phyloP scores from a whole-genome alignment of 30 jellyfish, hydroid and myxozoan genomes.

The Sanderia malayensis region DNA sequence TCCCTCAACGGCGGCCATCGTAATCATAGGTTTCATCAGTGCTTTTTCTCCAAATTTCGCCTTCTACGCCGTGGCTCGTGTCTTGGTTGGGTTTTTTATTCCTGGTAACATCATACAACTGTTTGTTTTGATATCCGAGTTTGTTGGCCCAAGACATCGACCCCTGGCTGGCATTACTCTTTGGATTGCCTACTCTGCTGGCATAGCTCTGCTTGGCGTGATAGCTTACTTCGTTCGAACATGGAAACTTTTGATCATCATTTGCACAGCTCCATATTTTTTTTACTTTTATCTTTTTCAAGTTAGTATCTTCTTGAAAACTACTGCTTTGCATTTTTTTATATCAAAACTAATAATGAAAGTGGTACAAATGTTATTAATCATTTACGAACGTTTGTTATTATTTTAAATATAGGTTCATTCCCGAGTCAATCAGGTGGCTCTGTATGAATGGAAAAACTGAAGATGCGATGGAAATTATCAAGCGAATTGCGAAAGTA shows the following conservation, averaged over 20 bases:
- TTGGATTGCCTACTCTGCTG: conserved; percentile 55
- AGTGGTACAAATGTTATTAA: no score
- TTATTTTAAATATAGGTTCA: conserved; percentile 23
- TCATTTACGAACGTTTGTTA: conserved; percentile 23
- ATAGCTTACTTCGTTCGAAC: conserved; percentile 68
- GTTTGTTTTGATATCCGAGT: conserved; percentile 66
- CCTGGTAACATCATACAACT: conserved; percentile 72
- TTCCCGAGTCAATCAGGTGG: conserved; percentile 93
- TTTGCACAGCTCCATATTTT: conserved; percentile 74
- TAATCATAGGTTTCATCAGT: conserved; percentile 46
- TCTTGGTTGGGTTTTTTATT: conserved; percentile 71
- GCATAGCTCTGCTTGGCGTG: conserved; percentile 72
- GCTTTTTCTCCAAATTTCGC: conserved; percentile 70
- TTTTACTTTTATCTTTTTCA: conserved; percentile 52
- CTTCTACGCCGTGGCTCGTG: conserved; percentile 38
- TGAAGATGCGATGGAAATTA: conserved; percentile 70
- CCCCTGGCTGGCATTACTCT: conserved; percentile 79
- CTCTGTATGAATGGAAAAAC: conserved; percentile 57
- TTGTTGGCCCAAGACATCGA: conserved; percentile 80
- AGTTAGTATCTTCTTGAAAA: conserved; percentile 46
- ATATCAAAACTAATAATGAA: no score
- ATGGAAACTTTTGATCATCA: conserved; percentile 75
- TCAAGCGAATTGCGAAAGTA: conserved; percentile 53
- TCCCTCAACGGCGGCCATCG: conserved; percentile 43
- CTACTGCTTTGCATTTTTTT: no score